A percentile compares a stretch with the other conserved stretches of the same genome.
These are phyloP conservation scores for Falco novaeseelandiae DNA, from an alignment of 2,797 vertebrate species.

Conservation along the genomic window DNA sequence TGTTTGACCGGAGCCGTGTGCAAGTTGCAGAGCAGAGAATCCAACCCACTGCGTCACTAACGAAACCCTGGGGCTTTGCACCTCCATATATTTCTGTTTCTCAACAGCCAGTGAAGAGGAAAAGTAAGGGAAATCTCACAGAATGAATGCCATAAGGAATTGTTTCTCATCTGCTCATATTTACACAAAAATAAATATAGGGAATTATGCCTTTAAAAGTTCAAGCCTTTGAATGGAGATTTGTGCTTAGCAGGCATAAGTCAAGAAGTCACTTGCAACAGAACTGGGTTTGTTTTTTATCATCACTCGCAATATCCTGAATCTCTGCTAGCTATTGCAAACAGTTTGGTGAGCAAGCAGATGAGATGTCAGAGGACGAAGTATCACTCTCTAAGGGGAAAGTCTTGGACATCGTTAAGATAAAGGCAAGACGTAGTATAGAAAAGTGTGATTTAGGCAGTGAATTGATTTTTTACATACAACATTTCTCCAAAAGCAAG, in stretches of 20 bases:
- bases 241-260: slow-evolving; percentile 30
- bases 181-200: not conserved
- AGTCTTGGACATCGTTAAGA: not conserved
- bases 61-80: not conserved
- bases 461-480: not conserved
- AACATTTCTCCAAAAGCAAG: not conserved
- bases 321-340: slow-evolving; percentile 35
- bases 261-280: slow-evolving; percentile 49
- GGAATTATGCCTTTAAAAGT: not conserved
- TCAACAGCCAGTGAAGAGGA: not conserved
- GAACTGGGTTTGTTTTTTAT: slow-evolving; percentile 20
- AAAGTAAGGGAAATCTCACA: not conserved
- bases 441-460: not conserved
- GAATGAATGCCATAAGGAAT: not conserved
- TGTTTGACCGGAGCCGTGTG: not conserved
- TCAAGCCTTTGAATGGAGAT: not conserved
- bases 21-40: not conserved
- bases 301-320: slow-evolving; percentile 27
- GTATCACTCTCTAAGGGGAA: not conserved
- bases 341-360: slow-evolving; percentile 7
- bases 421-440: not conserved
- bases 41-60: not conserved
- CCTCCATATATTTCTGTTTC: not conserved
- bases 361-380: slow-evolving; percentile 35
- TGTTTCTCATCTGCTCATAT: slow-evolving; percentile 15